These are phyloP conservation scores for Aphaenogaster ashmeadi DNA, from an alignment of 1,140 invertebrate species.

Conservation along the genomic window DNA sequence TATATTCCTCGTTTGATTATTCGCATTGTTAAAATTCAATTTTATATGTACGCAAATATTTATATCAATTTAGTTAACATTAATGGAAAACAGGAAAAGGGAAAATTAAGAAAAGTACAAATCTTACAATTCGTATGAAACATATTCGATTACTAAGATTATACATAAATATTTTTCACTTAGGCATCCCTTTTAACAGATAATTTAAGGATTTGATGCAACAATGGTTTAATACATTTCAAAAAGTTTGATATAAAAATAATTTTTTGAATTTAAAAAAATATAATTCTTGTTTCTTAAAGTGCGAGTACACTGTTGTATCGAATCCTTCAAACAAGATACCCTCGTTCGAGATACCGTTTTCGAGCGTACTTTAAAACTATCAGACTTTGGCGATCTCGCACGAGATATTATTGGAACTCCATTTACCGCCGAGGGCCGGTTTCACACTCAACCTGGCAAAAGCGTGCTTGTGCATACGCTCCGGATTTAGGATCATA, in stretches of 20 bases:
- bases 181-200: background rate
- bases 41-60: background rate
- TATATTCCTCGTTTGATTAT: too few relatives aligned
- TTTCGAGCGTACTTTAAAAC: constrained; percentile 1
- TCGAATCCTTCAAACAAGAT: background rate
- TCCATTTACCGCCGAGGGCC: constrained; percentile 75
- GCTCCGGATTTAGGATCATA: constrained; percentile 94
- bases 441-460: constrained; percentile 86
- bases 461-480: constrained; percentile 91
- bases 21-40: too few relatives aligned
- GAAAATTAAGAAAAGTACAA: background rate
- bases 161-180: background rate
- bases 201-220: background rate
- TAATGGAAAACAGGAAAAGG: background rate
- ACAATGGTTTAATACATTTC: background rate
- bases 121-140: background rate
- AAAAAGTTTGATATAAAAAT: background rate
- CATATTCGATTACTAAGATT: background rate
- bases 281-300: background rate
- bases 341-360: background rate
- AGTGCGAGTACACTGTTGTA: background rate
- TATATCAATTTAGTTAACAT: background rate
- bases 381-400: constrained; percentile 83
- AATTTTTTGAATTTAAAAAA: background rate
- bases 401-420: constrained; percentile 80